A percentile compares a stretch with the other conserved stretches of the same genome.
Conservation (phyloP, 2,113 vertebrate species). For the Pollachius pollachius region DNA sequence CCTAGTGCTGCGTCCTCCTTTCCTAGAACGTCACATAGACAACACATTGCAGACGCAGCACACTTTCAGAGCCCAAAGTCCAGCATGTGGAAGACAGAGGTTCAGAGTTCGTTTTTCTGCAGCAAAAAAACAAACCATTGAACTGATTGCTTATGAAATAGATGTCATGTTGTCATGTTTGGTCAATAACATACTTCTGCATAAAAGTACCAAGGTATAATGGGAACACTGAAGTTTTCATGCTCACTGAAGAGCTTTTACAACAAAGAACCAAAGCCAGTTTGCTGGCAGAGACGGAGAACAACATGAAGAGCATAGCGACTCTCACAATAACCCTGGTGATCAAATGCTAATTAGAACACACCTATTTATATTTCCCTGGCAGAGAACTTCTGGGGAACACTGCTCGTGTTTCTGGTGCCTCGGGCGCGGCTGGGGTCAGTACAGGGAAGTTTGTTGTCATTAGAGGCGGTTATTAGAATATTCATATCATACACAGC, state of each 20-base stretch:
- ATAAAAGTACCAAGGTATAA: too few relatives aligned
- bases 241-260: background rate
- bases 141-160: background rate
- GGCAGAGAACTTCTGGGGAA: constrained; percentile 42
- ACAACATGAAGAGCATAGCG: constrained; percentile 26
- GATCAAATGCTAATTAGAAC: constrained; percentile 72
- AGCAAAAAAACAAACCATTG: too few relatives aligned
- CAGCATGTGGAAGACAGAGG: too few relatives aligned
- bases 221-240: too few relatives aligned
- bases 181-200: too few relatives aligned
- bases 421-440: constrained; percentile 35
- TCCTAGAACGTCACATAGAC: too few relatives aligned
- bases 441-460: constrained; percentile 47
- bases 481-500: constrained; percentile 56
- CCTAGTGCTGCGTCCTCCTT: too few relatives aligned
- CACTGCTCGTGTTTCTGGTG: constrained; percentile 41
- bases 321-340: constrained; percentile 57
- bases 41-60: too few relatives aligned
- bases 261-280: background rate
- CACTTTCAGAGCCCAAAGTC: too few relatives aligned
- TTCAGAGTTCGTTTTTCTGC: too few relatives aligned
- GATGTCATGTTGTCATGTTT: too few relatives aligned
- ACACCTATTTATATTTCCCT: constrained; percentile 65
- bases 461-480: constrained; percentile 61
- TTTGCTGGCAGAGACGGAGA: constrained; percentile 7